phyloP scores from a whole-genome alignment of 2,113 vertebrate species.

The Cathartes aura region DNA sequence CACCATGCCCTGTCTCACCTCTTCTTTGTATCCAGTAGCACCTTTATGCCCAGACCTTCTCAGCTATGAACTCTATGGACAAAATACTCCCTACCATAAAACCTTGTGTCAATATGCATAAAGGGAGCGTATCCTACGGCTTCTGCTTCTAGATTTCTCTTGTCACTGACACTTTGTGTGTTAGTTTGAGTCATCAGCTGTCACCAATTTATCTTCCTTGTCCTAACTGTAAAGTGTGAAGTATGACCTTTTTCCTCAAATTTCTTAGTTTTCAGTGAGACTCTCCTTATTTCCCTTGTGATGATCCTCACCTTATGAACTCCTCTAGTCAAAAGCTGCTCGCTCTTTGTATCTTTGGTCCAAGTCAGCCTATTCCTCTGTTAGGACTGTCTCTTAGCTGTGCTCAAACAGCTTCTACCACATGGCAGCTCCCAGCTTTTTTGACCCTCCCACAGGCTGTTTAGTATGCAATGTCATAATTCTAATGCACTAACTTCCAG shows the following conservation, averaged over 20 bases:
- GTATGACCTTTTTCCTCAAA: not conserved
- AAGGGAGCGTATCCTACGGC: not conserved
- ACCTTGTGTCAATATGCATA: rapidly evolving
- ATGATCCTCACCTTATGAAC: not conserved
- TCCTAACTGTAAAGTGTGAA: not conserved
- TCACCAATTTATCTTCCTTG: not conserved
- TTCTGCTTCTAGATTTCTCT: not conserved
- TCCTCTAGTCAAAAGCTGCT: not conserved
- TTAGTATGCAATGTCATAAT: not conserved
- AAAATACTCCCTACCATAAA: not conserved
- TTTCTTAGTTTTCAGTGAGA: not conserved
- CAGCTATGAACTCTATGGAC: not conserved
- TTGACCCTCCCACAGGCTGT: not conserved
- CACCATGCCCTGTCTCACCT: not conserved
- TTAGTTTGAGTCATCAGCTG: not conserved
- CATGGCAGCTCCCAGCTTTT: not conserved
- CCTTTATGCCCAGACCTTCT: not conserved
- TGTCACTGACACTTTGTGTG: not conserved
- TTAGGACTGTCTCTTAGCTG: not conserved
- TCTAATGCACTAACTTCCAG: not conserved
- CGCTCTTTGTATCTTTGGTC: not conserved
- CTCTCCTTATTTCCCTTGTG: not conserved
- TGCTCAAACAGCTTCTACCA: not conserved
- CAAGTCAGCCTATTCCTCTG: not conserved
- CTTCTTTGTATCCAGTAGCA: not conserved